Conservation (phyloP, 1,140 invertebrate species). For the Brachionus rubens region DNA sequence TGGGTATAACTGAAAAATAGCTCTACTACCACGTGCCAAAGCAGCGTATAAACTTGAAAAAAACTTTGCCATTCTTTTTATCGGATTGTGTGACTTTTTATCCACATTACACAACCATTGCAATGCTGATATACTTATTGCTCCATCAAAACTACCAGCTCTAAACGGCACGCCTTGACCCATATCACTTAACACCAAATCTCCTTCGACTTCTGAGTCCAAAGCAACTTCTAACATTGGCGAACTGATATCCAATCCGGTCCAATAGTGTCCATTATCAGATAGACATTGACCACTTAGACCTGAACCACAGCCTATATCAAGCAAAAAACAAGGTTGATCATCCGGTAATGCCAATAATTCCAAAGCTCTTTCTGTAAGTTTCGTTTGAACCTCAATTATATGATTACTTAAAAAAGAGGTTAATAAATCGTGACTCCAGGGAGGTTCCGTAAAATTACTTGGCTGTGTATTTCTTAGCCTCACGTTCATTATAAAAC, state of each 20-base stretch:
- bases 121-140: constrained; percentile 73
- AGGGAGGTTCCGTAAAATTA: constrained; percentile 66
- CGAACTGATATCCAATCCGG: constrained; percentile 89
- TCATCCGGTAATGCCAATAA: constrained; percentile 82
- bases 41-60: constrained; percentile 83
- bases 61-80: constrained; percentile 82
- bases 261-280: constrained; percentile 85
- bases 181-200: constrained; percentile 86
- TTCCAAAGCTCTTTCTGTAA: constrained; percentile 90
- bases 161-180: constrained; percentile 90
- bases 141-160: constrained; percentile 81
- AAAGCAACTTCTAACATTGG: constrained; percentile 90
- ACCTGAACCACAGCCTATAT: constrained; percentile 97
- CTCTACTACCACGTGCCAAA: constrained; percentile 74
- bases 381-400: constrained; percentile 89
- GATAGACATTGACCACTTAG: constrained; percentile 87
- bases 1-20: constrained; percentile 97
- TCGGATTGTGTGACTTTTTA: constrained; percentile 81
- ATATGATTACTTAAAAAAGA: constrained; percentile 75
- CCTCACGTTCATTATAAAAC: constrained; percentile 94
- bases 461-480: constrained; percentile 91
- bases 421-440: no score
- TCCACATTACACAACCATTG: constrained; percentile 99
- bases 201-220: constrained; percentile 85
- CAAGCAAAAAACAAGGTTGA: constrained; percentile 74